Percentiles rank a stretch among this genome's conserved stretches.
Conservation (phyloP, 2,113 vertebrate genomes). For the Pao palembangensis region DNA sequence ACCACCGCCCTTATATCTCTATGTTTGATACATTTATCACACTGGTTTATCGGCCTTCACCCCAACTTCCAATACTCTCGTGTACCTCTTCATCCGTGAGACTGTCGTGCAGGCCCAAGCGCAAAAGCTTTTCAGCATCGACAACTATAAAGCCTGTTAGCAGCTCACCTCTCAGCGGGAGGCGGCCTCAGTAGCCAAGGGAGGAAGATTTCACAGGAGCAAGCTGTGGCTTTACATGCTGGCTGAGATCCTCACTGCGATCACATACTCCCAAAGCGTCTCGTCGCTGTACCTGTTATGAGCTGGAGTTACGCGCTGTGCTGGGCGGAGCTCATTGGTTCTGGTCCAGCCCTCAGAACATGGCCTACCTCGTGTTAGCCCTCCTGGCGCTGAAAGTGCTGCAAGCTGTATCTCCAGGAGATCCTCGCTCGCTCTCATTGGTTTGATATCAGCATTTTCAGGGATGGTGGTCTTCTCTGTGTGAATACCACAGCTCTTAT, state of each 20-base stretch:
- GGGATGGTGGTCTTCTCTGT: constrained; percentile 86
- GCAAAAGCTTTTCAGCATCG: too few species aligned
- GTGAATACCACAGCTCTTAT: constrained; percentile 82
- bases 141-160: constrained; percentile 80
- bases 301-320: constrained; percentile 88
- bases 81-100: too few species aligned
- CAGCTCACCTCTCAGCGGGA: constrained; percentile 72
- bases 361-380: constrained; percentile 88
- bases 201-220: constrained; percentile 50
- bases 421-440: constrained; percentile 85
- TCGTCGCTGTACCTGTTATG: constrained; percentile 84
- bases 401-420: constrained; percentile 82
- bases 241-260: constrained; percentile 84
- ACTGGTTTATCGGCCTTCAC: background rate
- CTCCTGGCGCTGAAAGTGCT: constrained; percentile 79
- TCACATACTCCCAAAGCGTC: constrained; percentile 83
- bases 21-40: background rate
- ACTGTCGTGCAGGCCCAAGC: too few species aligned
- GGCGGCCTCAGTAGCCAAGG: constrained; percentile 2
- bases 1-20: background rate
- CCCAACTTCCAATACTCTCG: too few species aligned
- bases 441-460: constrained; percentile 80
- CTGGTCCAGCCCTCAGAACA: constrained; percentile 81
- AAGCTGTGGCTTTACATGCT: constrained; percentile 83
- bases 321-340: constrained; percentile 87